A percentile compares a stretch with the other conserved stretches of the same genome.
Conservation (phyloP, 2,797 vertebrate species). For the Triplophysa yarkandensis region DNA sequence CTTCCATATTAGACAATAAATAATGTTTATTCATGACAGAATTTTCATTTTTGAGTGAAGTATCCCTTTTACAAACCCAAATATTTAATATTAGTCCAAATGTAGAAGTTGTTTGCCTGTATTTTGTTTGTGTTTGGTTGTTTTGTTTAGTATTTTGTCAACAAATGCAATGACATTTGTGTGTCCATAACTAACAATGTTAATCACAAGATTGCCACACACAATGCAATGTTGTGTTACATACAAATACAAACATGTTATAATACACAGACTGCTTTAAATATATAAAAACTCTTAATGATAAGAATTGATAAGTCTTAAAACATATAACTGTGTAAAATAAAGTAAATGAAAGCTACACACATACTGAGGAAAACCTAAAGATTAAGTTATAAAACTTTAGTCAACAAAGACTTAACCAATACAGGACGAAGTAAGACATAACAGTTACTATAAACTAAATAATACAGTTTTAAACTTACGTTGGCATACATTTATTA, state of each 20-base stretch:
- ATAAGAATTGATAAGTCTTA: background rate
- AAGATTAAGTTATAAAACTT: conserved; percentile 6
- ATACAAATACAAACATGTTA: background rate
- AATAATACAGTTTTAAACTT: background rate
- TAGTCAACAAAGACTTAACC: background rate
- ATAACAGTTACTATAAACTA: background rate
- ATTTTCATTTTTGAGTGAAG: too few species aligned
- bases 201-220: background rate
- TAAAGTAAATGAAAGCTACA: background rate
- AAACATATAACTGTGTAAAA: background rate
- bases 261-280: background rate
- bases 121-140: background rate
- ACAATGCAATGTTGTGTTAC: background rate
- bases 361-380: background rate
- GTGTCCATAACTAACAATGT: background rate
- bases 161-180: background rate
- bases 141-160: background rate
- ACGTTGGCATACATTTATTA: background rate
- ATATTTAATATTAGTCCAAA: too few species aligned
- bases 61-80: background rate
- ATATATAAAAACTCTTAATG: too few species aligned
- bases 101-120: background rate
- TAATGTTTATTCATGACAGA: too few species aligned
- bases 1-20: too few species aligned
- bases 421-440: background rate